Evolutionary conservation across 2,113 vertebrate species (phyloP).

Genomic region (Clarias magur): DNA sequence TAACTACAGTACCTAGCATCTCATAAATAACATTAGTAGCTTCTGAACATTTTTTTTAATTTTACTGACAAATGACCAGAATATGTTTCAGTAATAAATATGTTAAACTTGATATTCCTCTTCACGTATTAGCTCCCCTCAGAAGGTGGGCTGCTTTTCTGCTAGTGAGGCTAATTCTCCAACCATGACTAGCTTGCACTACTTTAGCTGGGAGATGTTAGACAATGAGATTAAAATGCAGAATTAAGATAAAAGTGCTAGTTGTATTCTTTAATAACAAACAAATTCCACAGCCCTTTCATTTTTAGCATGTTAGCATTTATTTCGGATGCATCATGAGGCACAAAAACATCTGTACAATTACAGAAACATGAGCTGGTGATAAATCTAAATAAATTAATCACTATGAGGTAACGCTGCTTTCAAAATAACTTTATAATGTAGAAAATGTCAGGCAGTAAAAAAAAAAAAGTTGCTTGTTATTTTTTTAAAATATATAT

Average conservation of each 20-base stretch:
- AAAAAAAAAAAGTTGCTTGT: constrained; percentile 44
- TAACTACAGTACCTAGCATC: background rate
- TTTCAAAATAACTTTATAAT: constrained; percentile 66
- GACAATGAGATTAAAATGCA: background rate
- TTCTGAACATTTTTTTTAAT: background rate
- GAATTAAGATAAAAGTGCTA: background rate
- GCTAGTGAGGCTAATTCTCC: background rate
- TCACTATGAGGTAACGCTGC: constrained; percentile 39
- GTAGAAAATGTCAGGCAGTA: constrained; percentile 70
- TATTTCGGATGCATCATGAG: constrained; percentile 68
- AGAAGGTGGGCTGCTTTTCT: background rate
- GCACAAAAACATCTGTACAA: constrained; percentile 65
- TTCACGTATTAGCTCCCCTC: background rate
- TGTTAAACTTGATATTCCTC: background rate
- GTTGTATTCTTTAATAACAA: background rate
- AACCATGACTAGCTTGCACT: background rate
- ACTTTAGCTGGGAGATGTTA: no score
- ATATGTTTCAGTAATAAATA: background rate
- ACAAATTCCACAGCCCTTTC: background rate
- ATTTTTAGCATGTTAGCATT: constrained; percentile 49
- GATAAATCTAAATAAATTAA: constrained; percentile 77
- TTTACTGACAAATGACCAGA: background rate
- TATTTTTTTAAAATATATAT: constrained; percentile 52
- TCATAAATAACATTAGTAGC: background rate
- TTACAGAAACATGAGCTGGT: constrained; percentile 64